A percentile compares a stretch with the other conserved stretches of the same genome.
These are phyloP conservation scores for Tortricodes alternella DNA, from an alignment of 2,888 invertebrate genomes.

Conservation along the genomic window DNA sequence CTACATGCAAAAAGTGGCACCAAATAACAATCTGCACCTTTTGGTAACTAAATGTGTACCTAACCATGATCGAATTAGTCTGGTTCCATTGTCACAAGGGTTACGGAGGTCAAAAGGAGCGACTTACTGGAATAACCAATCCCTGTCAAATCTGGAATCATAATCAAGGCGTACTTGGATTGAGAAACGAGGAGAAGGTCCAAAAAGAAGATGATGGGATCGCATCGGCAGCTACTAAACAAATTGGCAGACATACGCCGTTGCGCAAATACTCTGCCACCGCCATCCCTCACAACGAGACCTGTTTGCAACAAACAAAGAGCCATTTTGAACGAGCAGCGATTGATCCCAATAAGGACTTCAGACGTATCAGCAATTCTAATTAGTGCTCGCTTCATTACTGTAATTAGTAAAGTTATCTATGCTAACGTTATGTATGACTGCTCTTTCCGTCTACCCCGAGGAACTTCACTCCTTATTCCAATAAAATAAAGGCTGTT, in stretches of 20 bases:
- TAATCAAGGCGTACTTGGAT: no score
- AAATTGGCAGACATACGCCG: background rate
- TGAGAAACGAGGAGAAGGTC: no score
- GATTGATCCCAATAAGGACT: background rate
- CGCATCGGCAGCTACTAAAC: background rate
- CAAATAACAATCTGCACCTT: no score
- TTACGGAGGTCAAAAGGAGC: no score
- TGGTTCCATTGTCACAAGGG: no score
- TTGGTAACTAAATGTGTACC: no score
- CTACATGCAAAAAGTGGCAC: no score
- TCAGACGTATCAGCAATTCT: constrained; percentile 2
- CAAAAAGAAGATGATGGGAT: no score
- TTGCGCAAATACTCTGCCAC: background rate
- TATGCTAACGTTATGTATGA: constrained; percentile 1
- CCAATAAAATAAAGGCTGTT: background rate
- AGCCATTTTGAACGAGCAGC: background rate
- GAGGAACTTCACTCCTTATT: background rate
- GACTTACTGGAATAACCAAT: no score
- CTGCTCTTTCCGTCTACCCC: background rate
- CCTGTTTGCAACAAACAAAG: background rate
- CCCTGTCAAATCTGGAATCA: no score
- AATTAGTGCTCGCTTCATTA: constrained; percentile 16
- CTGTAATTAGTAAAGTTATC: constrained; percentile 15
- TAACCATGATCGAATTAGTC: no score
- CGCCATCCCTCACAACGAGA: no score